Conservation (phyloP, 2,113 vertebrate genomes). For the Capricornis sumatraensis region DNA sequence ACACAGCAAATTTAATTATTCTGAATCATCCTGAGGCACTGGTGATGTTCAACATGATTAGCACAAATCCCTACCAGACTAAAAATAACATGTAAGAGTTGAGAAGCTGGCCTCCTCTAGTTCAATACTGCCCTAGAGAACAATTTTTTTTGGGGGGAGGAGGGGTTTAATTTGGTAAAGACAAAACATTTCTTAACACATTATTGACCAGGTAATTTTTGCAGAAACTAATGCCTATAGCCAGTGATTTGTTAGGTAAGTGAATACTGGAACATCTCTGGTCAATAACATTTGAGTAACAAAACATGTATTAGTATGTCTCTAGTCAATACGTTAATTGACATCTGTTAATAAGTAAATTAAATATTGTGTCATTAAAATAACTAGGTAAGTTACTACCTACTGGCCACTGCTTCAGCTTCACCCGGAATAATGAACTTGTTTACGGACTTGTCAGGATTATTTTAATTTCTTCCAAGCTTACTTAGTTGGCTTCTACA, state of each 20-base stretch:
- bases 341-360: neutral
- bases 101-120: neutral
- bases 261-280: neutral
- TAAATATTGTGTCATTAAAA: slow-evolving; percentile 9
- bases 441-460: neutral
- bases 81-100: neutral
- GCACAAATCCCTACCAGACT: neutral
- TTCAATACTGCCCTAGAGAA: neutral
- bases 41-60: neutral
- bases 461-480: neutral
- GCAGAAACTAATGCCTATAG: neutral
- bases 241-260: neutral
- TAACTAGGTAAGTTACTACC: neutral
- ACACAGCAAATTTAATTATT: neutral
- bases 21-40: neutral
- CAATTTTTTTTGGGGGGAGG: neutral
- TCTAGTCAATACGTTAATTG: neutral
- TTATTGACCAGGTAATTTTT: neutral
- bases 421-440: neutral
- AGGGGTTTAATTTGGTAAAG: neutral
- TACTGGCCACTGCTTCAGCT: neutral
- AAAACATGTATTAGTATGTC: neutral
- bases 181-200: neutral
- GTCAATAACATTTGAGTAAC: neutral
- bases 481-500: neutral